phyloP scores from a whole-genome alignment of 1,140 invertebrate species.

The Archegozetes longisetosus region DNA sequence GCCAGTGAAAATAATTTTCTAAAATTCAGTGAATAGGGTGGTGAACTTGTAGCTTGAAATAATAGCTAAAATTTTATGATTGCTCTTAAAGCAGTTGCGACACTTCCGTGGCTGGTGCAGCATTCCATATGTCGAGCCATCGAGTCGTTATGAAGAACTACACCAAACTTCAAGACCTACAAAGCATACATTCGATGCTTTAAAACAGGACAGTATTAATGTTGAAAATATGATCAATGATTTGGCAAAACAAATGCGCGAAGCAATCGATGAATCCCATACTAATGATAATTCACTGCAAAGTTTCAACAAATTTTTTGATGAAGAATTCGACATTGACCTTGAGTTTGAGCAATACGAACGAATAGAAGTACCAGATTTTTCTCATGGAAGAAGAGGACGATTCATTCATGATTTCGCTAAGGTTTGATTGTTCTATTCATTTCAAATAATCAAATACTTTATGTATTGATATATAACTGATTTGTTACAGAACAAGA shows the following conservation, averaged over 20 bases:
- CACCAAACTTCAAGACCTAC: background rate
- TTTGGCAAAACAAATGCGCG: background rate
- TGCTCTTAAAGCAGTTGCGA: slow-evolving; percentile 33
- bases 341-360: slow-evolving; percentile 47
- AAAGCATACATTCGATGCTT: background rate
- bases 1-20: too few relatives aligned
- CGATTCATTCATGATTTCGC: slow-evolving; percentile 79
- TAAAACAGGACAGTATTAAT: background rate
- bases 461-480: too few relatives aligned
- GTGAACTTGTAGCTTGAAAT: too few relatives aligned
- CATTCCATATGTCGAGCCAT: slow-evolving; percentile 39
- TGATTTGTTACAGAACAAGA: slow-evolving; percentile 37
- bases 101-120: slow-evolving; percentile 47
- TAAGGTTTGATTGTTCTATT: slow-evolving; percentile 35
- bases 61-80: background rate
- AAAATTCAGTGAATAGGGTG: too few relatives aligned
- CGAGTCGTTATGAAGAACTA: background rate
- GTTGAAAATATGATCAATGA: background rate
- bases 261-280: too few relatives aligned
- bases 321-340: slow-evolving; percentile 58
- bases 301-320: slow-evolving; percentile 35
- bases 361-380: slow-evolving; percentile 60
- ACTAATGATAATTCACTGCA: background rate
- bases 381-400: slow-evolving; percentile 52
- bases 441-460: background rate